These are phyloP conservation scores for Rhynchopsitta pachyrhyncha DNA, from an alignment of 2,113 vertebrate species.

Conservation along the genomic window DNA sequence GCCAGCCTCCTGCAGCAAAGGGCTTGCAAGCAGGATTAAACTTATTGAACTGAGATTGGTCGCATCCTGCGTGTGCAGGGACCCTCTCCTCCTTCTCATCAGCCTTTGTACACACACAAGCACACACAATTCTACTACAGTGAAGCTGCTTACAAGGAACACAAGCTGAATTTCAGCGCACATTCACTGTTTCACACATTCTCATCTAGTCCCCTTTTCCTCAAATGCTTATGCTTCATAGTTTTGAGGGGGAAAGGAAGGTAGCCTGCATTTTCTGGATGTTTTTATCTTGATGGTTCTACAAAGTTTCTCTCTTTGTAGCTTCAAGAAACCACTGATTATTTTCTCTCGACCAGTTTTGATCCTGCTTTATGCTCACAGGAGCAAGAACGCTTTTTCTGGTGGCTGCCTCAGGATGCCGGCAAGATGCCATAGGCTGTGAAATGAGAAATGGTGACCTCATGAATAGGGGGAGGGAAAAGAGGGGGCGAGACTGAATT, in stretches of 20 bases:
- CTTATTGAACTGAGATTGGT: neutral
- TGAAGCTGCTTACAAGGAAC: neutral
- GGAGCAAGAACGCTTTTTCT: neutral
- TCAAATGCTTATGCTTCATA: neutral
- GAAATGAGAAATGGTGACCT: conserved; percentile 22
- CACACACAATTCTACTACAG: neutral
- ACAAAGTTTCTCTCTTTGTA: neutral
- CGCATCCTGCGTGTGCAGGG: fast-evolving
- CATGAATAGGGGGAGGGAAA: conserved; percentile 8
- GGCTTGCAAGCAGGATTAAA: neutral
- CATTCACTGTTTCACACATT: neutral
- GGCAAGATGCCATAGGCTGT: conserved; percentile 14
- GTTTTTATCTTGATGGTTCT: neutral
- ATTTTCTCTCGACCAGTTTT: neutral
- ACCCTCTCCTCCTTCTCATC: neutral
- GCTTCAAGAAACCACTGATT: neutral
- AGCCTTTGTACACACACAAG: neutral
- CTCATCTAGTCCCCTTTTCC: neutral
- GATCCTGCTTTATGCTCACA: neutral
- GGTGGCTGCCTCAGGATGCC: neutral
- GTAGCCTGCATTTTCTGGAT: neutral
- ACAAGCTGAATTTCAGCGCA: neutral
- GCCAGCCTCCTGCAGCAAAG: neutral
- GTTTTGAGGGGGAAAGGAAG: neutral
- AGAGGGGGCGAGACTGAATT: conserved; percentile 21